Evolutionary conservation across 2,888 invertebrate genomes (phyloP), one percentile per base, ranked within the genome.

Genomic region (Endotricha flammealis): DNA sequence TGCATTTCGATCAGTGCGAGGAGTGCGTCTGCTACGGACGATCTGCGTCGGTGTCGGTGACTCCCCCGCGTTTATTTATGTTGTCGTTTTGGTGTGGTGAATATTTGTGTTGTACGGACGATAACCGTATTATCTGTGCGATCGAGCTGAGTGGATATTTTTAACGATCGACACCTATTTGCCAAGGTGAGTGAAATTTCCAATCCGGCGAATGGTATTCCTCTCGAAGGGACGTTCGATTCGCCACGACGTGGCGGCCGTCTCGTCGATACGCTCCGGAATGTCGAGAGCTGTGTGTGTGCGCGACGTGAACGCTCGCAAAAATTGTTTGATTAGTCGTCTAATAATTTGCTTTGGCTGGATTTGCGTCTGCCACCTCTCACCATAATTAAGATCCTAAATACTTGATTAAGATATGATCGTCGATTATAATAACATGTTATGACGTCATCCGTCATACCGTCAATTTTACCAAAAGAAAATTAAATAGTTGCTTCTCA

Each of bases 61-160:
- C 69, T 69, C 68, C 69, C 70, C 64, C 72, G 72, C 75, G 75
- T 78, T 82, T 83, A 83, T 85, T 80, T 82, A 82, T 85, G 85
- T 85, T 83, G 80, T 85, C 83, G 78, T 83, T 80, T 81, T 85
- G 78, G 85, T 85, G 85, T 82, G 74, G 85, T 86, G 85, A 79
- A 82, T 82, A 81, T 80, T 78, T 80, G 85, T 86, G 86, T 70
- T 79, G 74, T 81, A 80, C 79, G 77, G 74, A 75, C 83, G 74
- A 83, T 81, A 78, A 79, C 83, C 81, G 83, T 85, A 78, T 81
- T 78, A 81, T 81, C 82, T 81, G 83, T 82, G 85, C 72, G 67
- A 74, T 74, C 70, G 68, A 79, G 64, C 68, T 71, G 64, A 64
- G 77, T 81, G 85, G 82, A 86, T 83, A 83, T 82, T 75, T 78